These are phyloP conservation scores for Rhagoletis zephyria DNA, from an alignment of 1,140 invertebrate species.

Conservation along the genomic window DNA sequence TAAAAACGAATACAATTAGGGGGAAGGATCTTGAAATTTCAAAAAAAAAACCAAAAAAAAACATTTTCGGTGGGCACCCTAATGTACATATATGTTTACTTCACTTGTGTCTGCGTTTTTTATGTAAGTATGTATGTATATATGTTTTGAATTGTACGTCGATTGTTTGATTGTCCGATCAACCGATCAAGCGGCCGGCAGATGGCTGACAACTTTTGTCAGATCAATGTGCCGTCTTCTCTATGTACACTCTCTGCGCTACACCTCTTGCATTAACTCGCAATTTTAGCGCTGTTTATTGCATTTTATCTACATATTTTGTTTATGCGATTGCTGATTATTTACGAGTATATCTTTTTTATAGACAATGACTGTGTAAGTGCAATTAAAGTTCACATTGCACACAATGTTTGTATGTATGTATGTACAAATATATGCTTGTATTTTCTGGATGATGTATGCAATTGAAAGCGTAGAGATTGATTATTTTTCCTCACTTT, in stretches of 20 bases:
- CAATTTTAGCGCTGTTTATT: not conserved
- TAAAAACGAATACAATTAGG: too few relatives aligned
- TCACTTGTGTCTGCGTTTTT: not conserved
- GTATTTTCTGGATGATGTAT: not conserved
- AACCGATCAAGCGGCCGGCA: slow-evolving; percentile 22
- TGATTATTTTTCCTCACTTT: slow-evolving; percentile 38
- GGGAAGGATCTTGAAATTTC: too few relatives aligned
- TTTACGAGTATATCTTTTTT: slow-evolving; percentile 16
- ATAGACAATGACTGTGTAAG: not conserved
- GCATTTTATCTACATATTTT: not conserved
- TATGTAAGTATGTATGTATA: not conserved
- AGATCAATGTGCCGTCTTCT: slow-evolving; percentile 12
- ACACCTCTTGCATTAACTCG: not conserved
- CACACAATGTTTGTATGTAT: not conserved
- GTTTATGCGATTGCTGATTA: not conserved
- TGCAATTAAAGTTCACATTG: slow-evolving; percentile 2
- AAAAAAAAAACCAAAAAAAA: too few relatives aligned
- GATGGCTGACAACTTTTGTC: slow-evolving; percentile 33
- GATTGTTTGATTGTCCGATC: slow-evolving; percentile 25
- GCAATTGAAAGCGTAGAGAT: slow-evolving; percentile 7
- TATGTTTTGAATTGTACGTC: slow-evolving; percentile 1
- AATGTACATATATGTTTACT: too few relatives aligned
- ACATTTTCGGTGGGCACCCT: too few relatives aligned
- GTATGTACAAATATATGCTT: not conserved
- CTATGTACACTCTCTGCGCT: not conserved